A percentile compares a stretch with the other conserved stretches of the same genome.
Evolutionary conservation across 2,113 vertebrate species (phyloP).

Genomic region (Halichoeres trimaculatus): DNA sequence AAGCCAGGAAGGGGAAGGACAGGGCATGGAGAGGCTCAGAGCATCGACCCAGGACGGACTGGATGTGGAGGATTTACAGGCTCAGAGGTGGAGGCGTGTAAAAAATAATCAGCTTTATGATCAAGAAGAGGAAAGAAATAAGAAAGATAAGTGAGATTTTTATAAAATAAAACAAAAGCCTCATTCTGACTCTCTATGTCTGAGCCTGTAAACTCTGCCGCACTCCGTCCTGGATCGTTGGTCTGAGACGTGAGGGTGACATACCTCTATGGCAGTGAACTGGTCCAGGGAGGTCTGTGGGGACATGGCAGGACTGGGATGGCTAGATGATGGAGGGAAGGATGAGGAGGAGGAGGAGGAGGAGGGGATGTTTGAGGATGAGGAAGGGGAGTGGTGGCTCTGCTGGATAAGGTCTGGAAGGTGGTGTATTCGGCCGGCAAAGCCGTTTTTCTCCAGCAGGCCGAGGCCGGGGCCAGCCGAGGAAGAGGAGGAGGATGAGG

Average conservation of each 20-base stretch:
- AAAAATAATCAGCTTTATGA: too few species aligned
- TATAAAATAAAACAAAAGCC: too few species aligned
- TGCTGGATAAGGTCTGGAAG: conserved; percentile 99
- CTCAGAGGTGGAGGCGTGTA: conserved; percentile 4
- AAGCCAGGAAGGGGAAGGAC: conserved; percentile 26
- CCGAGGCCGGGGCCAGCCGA: conserved; percentile 33
- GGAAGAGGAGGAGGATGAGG: conserved; percentile 43
- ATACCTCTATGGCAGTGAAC: conserved; percentile 95
- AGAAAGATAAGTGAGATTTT: too few species aligned
- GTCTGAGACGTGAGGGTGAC: conserved; percentile 73
- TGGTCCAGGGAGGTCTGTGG: conserved; percentile 95
- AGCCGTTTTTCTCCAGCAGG: conserved; percentile 95
- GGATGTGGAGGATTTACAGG: conserved; percentile 28
- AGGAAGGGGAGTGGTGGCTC: conserved; percentile 95
- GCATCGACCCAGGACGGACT: conserved; percentile 41
- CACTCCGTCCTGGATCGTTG: conserved; percentile 27
- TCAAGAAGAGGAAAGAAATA: too few species aligned
- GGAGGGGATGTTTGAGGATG: conserved; percentile 79
- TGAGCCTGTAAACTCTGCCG: conserved; percentile 15
- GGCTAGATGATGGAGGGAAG: conserved; percentile 95
- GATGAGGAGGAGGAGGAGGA: conserved; percentile 72
- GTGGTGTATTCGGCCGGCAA: conserved; percentile 95
- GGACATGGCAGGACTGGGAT: conserved; percentile 96
- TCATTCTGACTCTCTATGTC: background rate
- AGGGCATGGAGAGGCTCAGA: conserved; percentile 31